Conservation (phyloP, 2,888 invertebrate genomes). For the Platypus cylindrus region DNA sequence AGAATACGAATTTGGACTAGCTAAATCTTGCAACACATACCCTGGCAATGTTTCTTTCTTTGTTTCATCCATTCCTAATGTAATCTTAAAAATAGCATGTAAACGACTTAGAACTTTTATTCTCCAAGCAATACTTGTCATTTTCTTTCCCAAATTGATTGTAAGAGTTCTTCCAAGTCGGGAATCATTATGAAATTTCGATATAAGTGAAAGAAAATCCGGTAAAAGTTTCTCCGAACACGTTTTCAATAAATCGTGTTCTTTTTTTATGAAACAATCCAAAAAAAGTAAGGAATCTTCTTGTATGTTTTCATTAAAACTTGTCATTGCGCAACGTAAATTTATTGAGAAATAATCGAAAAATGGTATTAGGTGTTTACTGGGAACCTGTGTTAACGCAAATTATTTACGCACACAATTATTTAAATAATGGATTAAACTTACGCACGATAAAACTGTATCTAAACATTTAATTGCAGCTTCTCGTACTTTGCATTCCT, state of each 20-base stretch:
- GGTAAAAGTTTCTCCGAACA: constrained; percentile 60
- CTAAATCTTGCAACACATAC: constrained; percentile 5
- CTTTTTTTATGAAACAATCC: constrained; percentile 58
- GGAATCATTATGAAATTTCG: constrained; percentile 52
- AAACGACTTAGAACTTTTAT: constrained; percentile 60
- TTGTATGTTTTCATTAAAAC: constrained; percentile 67
- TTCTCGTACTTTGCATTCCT: constrained; percentile 49
- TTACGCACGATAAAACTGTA: constrained; percentile 32
- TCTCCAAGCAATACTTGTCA: constrained; percentile 68
- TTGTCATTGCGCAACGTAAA: constrained; percentile 80
- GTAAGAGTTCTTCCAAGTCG: constrained; percentile 55
- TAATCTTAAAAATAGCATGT: constrained; percentile 43
- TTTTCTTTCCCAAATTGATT: constrained; percentile 55
- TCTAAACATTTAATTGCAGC: constrained; percentile 45
- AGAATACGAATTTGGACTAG: not conserved
- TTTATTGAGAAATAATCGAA: constrained; percentile 67
- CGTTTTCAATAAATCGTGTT: constrained; percentile 51
- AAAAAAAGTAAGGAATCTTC: constrained; percentile 71
- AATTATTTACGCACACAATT: constrained; percentile 1
- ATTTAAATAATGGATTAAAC: constrained; percentile 7
- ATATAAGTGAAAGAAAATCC: constrained; percentile 76
- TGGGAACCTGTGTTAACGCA: constrained; percentile 28
- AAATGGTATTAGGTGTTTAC: constrained; percentile 53
- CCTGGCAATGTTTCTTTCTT: constrained; percentile 13
- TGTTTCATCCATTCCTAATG: constrained; percentile 13